phyloP scores from a whole-genome alignment of 1,140 invertebrate species.

The Bombyx mandarina region DNA sequence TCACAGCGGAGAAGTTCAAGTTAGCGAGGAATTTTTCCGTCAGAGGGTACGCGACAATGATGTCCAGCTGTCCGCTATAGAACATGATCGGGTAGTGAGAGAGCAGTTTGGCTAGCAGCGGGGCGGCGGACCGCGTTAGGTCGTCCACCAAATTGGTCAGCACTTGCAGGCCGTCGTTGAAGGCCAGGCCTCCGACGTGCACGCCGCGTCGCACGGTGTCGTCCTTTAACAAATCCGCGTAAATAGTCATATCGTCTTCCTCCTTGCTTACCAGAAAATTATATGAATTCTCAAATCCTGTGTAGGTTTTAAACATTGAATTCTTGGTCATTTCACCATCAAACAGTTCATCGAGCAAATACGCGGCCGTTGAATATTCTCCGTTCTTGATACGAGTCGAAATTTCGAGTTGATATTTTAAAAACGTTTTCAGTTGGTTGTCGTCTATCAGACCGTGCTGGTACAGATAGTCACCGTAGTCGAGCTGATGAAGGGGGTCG shows the following conservation, averaged over 20 bases:
- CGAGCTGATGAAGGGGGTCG: constrained; percentile 76
- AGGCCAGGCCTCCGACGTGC: constrained; percentile 85
- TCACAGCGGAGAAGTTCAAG: constrained; percentile 75
- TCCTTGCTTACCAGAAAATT: constrained; percentile 78
- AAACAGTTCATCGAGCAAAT: constrained; percentile 79
- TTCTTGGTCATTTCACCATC: constrained; percentile 73
- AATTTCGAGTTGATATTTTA: constrained; percentile 71
- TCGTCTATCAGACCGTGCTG: constrained; percentile 76
- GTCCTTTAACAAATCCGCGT: constrained; percentile 71
- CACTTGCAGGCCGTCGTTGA: constrained; percentile 68
- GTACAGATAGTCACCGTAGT: constrained; percentile 77
- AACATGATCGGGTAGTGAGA: constrained; percentile 77
- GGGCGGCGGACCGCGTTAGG: constrained; percentile 45
- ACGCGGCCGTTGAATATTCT: constrained; percentile 74
- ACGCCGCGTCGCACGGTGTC: constrained; percentile 76
- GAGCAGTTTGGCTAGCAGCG: constrained; percentile 30
- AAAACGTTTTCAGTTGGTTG: constrained; percentile 70
- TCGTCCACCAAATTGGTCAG: constrained; percentile 35
- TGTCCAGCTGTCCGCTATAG: constrained; percentile 87
- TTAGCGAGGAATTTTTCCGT: constrained; percentile 79
- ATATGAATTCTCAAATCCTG: constrained; percentile 84
- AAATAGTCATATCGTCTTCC: constrained; percentile 45
- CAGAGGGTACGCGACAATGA: constrained; percentile 85
- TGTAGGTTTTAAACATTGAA: constrained; percentile 82
- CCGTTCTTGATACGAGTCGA: constrained; percentile 73